A percentile compares a stretch with the other conserved stretches of the same genome.
Conservation (phyloP, 2,888 invertebrate genomes). For the Synanthedon tipuliformis region DNA sequence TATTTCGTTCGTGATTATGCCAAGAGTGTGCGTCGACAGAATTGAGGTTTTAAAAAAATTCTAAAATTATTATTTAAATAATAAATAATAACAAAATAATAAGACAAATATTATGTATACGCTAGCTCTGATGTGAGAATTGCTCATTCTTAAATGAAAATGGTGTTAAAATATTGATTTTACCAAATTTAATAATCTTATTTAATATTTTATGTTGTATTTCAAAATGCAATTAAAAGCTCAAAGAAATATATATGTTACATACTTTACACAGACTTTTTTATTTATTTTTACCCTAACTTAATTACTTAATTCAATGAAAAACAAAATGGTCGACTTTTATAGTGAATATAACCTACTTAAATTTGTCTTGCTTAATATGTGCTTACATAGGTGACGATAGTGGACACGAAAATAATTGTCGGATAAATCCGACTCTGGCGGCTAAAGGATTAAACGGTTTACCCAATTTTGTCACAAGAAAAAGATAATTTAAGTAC, state of each 20-base stretch:
- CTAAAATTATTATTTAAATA: slow-evolving; percentile 67
- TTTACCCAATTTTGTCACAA: no score
- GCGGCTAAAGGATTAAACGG: no score
- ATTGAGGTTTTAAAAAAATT: slow-evolving; percentile 23
- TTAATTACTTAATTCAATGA: no score
- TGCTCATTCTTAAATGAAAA: slow-evolving; percentile 72
- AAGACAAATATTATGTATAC: slow-evolving; percentile 82
- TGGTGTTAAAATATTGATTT: slow-evolving; percentile 75
- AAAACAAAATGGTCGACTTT: no score
- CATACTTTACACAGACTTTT: slow-evolving; percentile 70
- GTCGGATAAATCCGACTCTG: no score
- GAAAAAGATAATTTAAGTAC: no score
- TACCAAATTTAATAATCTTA: slow-evolving; percentile 82
- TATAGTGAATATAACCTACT: no score
- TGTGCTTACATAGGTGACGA: no score
- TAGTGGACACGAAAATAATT: no score
- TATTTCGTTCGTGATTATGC: not conserved
- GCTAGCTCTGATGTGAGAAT: slow-evolving; percentile 75
- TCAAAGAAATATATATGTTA: slow-evolving; percentile 90
- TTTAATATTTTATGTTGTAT: slow-evolving; percentile 87
- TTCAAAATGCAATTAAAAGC: slow-evolving; percentile 87
- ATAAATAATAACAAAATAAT: slow-evolving; percentile 61
- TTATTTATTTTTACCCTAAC: slow-evolving; percentile 30
- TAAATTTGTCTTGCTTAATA: no score
- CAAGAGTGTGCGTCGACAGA: not conserved